Base-by-base conservation (phyloP, 2,888 invertebrate species). In the Trypoxylon attenuatum region DNA sequence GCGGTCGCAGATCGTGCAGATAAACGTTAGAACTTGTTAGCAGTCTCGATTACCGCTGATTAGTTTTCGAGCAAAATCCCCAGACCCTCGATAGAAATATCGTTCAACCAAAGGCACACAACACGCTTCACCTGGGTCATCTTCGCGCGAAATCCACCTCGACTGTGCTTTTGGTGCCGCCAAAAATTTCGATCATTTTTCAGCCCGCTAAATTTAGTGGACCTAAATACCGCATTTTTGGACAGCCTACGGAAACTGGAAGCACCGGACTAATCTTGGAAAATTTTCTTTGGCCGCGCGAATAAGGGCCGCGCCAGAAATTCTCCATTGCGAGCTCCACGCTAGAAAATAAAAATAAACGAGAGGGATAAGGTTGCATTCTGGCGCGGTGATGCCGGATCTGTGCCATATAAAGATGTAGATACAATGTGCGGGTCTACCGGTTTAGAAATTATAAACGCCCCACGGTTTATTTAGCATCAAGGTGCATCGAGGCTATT, bases 401-500 rank as follows among this genome's bases (percentile, higher is more conserved):
- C 4, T 10, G 13, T 10, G 5, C 33, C 1, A 13, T 10, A 33
- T 33, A 33, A 33, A n/a, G n/a, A n/a, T n/a, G n/a, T n/a, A n/a
- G n/a, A n/a, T n/a, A n/a, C n/a, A 52, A 25, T 42, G 52, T 18
- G 23, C 29, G 13, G 27, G 43, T 19, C 23, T 10, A 54, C 23
- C 25, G 27, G 29, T 39, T 43, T 13, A 27, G 54, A 62, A 66
- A 60, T 70, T 63, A 60, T 55, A 63, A 70, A 45, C 54, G 60
- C 33, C 42, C 42, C 41, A 39, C 13, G 45, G 64, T 62, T 69
- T 68, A 64, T 70, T 67, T 64, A 55, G 43, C 57, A 57, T 60
- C 67, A 68, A 68, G 70, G 70, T 68, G 59, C 66, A 53, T 25
- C 54, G 51, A 33, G 15, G 60, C 66, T 67, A 68, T 69, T 69